Evolutionary conservation across 35 echinoderm and acorn worm genomes (phyloP).

Genomic region (Diadema setosum): DNA sequence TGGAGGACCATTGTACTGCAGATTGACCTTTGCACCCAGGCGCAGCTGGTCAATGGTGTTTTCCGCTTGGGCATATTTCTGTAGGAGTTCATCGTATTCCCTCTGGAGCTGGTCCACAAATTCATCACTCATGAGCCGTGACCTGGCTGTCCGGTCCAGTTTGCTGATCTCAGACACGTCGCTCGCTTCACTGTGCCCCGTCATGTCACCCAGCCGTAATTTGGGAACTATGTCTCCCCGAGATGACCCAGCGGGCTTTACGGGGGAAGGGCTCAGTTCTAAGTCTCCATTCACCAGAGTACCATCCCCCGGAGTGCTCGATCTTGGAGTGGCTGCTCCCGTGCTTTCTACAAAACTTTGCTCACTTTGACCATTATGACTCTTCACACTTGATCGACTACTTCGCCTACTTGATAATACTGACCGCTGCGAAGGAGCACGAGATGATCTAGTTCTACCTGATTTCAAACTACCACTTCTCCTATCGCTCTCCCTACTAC

Average conservation of each 20-base stretch:
- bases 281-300: neutral
- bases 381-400: neutral
- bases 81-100: constrained; percentile 85
- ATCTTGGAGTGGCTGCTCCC: neutral
- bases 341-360: neutral
- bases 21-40: constrained; percentile 85
- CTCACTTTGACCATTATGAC: neutral
- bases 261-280: neutral
- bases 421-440: neutral
- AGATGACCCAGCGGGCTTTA: neutral
- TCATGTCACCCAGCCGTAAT: neutral
- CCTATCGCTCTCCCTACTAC: neutral
- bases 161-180: neutral
- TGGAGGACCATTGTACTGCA: constrained; percentile 55
- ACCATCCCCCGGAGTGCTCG: neutral
- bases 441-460: neutral
- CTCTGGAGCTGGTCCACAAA: constrained; percentile 70
- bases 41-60: constrained; percentile 90
- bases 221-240: neutral
- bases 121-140: constrained; percentile 62
- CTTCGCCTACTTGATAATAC: neutral
- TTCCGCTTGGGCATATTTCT: constrained; percentile 95
- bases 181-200: neutral
- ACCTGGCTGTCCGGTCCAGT: neutral
- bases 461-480: neutral